Percentiles rank a stretch among this genome's conserved stretches.
Evolutionary conservation across 2,888 invertebrate genomes (phyloP).

Genomic region (Pseudoips prasinana): DNA sequence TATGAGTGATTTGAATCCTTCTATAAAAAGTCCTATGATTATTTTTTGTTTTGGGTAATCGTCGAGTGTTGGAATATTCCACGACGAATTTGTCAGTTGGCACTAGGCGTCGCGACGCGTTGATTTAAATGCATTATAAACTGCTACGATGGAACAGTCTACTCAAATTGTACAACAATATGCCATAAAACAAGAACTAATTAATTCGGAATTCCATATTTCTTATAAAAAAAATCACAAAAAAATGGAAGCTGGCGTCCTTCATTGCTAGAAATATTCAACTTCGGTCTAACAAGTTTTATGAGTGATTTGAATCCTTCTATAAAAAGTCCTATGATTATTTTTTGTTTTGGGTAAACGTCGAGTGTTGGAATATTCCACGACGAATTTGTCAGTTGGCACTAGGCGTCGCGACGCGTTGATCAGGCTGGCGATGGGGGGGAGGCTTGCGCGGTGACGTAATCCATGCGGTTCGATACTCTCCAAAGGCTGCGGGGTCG

Average conservation of each 20-base stretch:
- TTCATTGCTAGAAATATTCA: slow-evolving; percentile 10
- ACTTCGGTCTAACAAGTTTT: slow-evolving; percentile 7
- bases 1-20: slow-evolving; percentile 2
- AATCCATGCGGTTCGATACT: slow-evolving; percentile 69
- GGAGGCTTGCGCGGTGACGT: slow-evolving; percentile 71
- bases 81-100: slow-evolving; percentile 35
- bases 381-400: slow-evolving; percentile 35
- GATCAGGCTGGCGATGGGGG: slow-evolving; percentile 35
- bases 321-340: slow-evolving; percentile 23
- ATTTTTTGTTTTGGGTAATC: slow-evolving; percentile 37
- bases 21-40: slow-evolving; percentile 23
- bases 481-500: slow-evolving; percentile 74
- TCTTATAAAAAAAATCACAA: too few species aligned
- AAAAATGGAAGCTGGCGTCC: neutral
- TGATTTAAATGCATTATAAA: slow-evolving; percentile 18
- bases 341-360: slow-evolving; percentile 41
- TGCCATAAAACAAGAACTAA: too few species aligned
- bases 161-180: slow-evolving; percentile 7
- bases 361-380: slow-evolving; percentile 45
- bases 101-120: slow-evolving; percentile 36
- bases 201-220: too few species aligned
- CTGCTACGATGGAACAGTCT: slow-evolving; percentile 21
- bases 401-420: slow-evolving; percentile 35
- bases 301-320: slow-evolving; percentile 3
- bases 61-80: slow-evolving; percentile 45